Base-by-base conservation (phyloP, 1,140 invertebrate species). In the Papilio helenus region DNA sequence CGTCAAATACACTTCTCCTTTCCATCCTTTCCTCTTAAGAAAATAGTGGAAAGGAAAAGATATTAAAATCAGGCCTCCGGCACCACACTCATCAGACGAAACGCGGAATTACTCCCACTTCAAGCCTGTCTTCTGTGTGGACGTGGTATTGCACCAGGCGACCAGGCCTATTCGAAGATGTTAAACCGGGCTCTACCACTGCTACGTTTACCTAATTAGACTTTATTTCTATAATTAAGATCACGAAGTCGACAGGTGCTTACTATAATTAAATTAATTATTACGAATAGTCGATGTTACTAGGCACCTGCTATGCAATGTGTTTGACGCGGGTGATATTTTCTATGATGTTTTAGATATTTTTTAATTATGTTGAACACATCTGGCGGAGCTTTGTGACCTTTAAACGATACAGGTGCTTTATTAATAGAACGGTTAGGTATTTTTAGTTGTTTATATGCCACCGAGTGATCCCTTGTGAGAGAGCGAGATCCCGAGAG, bases 261-360 rank as follows among this genome's bases (percentile, higher is more conserved):
- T 68, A 68, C 26, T 68, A 14, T 26, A 68, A 29, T 29, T 29
- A 29, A 68, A 68, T 68, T 68, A 68, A 61, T 61, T 61, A 61
- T 26, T 26, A 26, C 23, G 20, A 23, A 61, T 61, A 61, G 58
- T 23, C n/a, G n/a, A 58, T 58, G 55, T 23, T 61, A 23, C 58
- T 61, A 29, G 10, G 23, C 61, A 68, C 61, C 61, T 68, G 61
- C 61, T 68, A 39, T 7, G 12, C 61, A 68, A 61, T 61, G 20
- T 68, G 23, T 65, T 68, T 29, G 26, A 68, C 4, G 14, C 14
- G 61, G 61, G 26, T 68, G 23, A 68, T 68, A 29, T 68, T 29
- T 68, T 34, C 61, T 68, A 68, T 68, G 9, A 61, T 61, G 14
- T 68, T 68, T 68, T 68, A 68, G 61, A 34, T 68, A 68, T 68